Evolutionary conservation across 1,140 invertebrate species (phyloP).

Genomic region (Brachionus rubens): DNA sequence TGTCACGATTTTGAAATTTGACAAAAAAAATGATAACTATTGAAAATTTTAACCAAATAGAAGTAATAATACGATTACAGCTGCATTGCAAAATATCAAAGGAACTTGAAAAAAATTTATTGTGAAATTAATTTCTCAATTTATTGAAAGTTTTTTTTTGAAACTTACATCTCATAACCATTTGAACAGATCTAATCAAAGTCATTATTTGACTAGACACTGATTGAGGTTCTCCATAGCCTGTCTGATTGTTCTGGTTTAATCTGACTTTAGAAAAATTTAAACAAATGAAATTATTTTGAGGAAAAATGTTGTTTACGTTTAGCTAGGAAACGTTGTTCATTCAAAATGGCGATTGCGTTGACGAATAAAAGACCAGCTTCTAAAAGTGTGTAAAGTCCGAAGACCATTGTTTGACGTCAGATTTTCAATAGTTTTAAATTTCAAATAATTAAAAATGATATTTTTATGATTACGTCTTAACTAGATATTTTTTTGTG

Average conservation of each 20-base stretch:
- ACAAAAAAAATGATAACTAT: neutral
- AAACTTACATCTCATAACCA: conserved; percentile 44
- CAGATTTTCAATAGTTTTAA: no score
- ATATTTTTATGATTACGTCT: conserved; percentile 26
- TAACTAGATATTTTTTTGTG: neutral
- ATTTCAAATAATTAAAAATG: neutral
- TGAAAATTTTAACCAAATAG: conserved; percentile 21
- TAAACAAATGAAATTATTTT: neutral
- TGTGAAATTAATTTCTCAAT: conserved; percentile 28
- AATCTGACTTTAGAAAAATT: neutral
- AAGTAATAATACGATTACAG: conserved; percentile 11
- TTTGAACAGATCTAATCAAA: conserved; percentile 45
- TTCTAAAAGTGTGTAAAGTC: conserved; percentile 34
- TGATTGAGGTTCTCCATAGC: conserved; percentile 12
- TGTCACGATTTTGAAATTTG: neutral
- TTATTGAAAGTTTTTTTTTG: neutral
- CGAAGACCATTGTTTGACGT: conserved; percentile 36
- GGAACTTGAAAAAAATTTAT: conserved; percentile 38
- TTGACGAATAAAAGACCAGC: conserved; percentile 44
- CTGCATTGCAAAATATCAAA: conserved; percentile 42
- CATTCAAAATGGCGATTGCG: conserved; percentile 42
- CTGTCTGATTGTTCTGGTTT: neutral
- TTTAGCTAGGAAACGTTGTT: conserved; percentile 38
- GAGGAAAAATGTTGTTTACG: neutral
- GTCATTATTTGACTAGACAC: conserved; percentile 31